Evolutionary conservation across 1,140 invertebrate genomes (phyloP).

Genomic region (Dinothrombium tinctorium): DNA sequence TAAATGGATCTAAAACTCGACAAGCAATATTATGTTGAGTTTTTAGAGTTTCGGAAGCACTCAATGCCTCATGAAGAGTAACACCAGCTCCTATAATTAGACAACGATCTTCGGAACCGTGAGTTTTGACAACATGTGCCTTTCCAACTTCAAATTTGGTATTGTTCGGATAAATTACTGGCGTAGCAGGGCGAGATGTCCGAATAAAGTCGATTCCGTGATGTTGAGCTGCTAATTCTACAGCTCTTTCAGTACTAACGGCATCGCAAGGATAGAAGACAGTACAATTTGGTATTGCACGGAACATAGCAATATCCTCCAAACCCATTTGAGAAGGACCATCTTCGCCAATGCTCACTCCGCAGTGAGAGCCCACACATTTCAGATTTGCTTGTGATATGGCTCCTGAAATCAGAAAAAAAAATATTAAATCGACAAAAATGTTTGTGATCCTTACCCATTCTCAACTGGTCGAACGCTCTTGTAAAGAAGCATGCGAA

Average conservation of each 20-base stretch:
- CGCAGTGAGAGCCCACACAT: slow-evolving; percentile 80
- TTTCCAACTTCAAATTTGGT: slow-evolving; percentile 46
- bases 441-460: slow-evolving; percentile 47
- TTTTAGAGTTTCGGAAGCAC: slow-evolving; percentile 51
- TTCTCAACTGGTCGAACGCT: slow-evolving; percentile 90
- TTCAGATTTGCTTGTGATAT: slow-evolving; percentile 96
- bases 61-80: slow-evolving; percentile 69
- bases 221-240: slow-evolving; percentile 86
- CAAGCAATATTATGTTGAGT: slow-evolving; percentile 32
- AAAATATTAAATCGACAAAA: too few relatives aligned
- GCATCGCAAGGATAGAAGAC: slow-evolving; percentile 95
- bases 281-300: slow-evolving; percentile 65
- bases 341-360: slow-evolving; percentile 74
- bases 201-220: slow-evolving; percentile 87
- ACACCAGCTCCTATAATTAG: slow-evolving; percentile 75
- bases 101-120: slow-evolving; percentile 37
- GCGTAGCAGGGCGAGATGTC: slow-evolving; percentile 70
- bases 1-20: slow-evolving; percentile 76
- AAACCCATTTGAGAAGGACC: slow-evolving; percentile 99
- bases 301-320: slow-evolving; percentile 90
- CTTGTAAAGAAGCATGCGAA: slow-evolving; percentile 94
- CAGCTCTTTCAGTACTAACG: slow-evolving; percentile 70
- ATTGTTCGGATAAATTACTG: slow-evolving; percentile 65
- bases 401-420: slow-evolving; percentile 25
- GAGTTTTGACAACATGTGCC: slow-evolving; percentile 24